Evolutionary conservation across 2,888 invertebrate species (phyloP), one percentile per base, ranked within the genome.

Genomic region (Didymodactylos carnosus): DNA sequence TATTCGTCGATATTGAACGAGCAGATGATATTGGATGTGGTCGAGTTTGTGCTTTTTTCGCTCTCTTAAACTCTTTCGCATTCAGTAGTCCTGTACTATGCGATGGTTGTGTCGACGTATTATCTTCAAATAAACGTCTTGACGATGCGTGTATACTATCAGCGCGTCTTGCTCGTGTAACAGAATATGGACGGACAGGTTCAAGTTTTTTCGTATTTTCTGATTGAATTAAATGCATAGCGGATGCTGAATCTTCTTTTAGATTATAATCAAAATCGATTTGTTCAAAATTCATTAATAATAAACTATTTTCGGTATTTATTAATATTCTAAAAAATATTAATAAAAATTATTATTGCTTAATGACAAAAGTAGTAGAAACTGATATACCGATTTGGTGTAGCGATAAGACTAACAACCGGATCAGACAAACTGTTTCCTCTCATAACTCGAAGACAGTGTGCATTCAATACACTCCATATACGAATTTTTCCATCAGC

Each of bases 341-440:
- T n/a, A n/a, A n/a, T n/a, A n/a, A n/a, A 51, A 11, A 16, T 25
- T 16, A 25, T 1, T 7, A 49, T 19, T 25, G 10, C 11, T 13
- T 13, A 13, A n/a, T n/a, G n/a, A 49, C 1, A 0, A 25, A 0
- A 16, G 19, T 23, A 46, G 11, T 23, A 46, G 16, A 0, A 53
- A 51, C 4, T 16, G 19, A 2, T 0, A 35, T n/a, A 62, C 62
- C 62, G 29, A 41, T 74, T 71, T 23, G 43, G 35, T 43, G 62
- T 62, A 39, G 41, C 71, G 8, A n/a, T 46, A 29, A 75, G 29
- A 25, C 72, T 62, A 19, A 79, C 77, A 62, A 83, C 82, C 8
- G 83, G 82, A 76, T 83, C 83, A 77, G 81, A 81, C 46, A 79
- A 79, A 76, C 82, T 82, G 78, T 83, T 83, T 39, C 83, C 83